These are phyloP conservation scores for Orientallactaga sibirica DNA, from an alignment of 2,797 vertebrate genomes.

Conservation along the genomic window DNA sequence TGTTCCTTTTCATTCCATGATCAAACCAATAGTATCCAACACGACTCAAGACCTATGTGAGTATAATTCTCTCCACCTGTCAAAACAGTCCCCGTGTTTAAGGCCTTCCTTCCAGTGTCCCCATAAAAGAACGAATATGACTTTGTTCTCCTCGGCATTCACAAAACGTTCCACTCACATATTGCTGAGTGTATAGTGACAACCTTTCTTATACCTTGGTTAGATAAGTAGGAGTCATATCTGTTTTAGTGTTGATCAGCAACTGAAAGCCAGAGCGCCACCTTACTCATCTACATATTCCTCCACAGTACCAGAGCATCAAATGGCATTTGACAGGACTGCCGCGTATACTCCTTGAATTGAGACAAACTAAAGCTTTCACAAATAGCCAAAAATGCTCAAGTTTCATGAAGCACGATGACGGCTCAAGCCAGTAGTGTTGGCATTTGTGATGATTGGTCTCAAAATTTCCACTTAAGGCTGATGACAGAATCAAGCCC, in stretches of 20 bases:
- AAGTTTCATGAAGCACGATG: conserved; percentile 66
- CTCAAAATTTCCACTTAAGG: conserved; percentile 78
- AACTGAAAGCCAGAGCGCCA: neutral
- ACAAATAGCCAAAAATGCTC: conserved; percentile 67
- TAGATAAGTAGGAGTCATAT: neutral
- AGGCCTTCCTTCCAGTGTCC: neutral
- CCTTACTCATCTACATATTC: conserved; percentile 16
- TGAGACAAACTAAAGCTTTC: conserved; percentile 64
- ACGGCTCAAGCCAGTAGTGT: conserved; percentile 64
- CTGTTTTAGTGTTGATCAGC: conserved; percentile 37
- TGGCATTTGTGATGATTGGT: conserved; percentile 71
- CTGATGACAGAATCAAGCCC: conserved; percentile 82
- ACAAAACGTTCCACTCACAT: conserved; percentile 11
- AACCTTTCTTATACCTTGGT: neutral
- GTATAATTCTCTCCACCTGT: neutral
- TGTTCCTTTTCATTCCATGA: neutral
- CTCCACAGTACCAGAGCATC: conserved; percentile 41
- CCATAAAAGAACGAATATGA: neutral
- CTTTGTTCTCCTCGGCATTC: conserved; percentile 24
- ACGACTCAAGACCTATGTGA: neutral
- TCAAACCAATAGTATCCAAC: neutral
- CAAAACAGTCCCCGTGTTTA: neutral
- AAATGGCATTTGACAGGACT: conserved; percentile 63
- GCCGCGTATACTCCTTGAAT: conserved; percentile 73
- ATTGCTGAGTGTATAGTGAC: neutral